A percentile compares a stretch with the other conserved stretches of the same genome.
phyloP scores from a whole-genome alignment of 2,888 invertebrate species.

The Lutraria lutraria region DNA sequence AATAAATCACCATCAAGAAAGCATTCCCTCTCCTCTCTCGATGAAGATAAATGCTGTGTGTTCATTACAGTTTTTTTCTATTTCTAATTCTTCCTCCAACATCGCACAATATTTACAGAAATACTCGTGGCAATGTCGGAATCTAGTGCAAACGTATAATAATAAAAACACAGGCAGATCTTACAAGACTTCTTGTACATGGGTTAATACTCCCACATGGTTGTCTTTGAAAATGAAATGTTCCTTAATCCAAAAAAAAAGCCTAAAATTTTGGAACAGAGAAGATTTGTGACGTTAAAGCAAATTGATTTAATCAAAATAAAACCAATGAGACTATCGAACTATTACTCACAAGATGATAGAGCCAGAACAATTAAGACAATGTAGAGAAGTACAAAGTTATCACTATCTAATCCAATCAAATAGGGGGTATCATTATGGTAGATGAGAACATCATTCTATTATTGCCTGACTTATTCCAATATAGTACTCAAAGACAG shows the following conservation, averaged over 20 bases:
- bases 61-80: neutral
- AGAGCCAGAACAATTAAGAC: no score
- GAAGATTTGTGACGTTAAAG: no score
- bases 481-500: neutral
- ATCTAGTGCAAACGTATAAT: neutral
- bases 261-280: neutral
- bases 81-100: neutral
- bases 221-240: neutral
- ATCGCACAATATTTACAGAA: slow-evolving; percentile 3
- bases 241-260: neutral
- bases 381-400: no score
- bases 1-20: slow-evolving; percentile 19
- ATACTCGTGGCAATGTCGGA: neutral
- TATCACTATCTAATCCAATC: no score
- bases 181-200: neutral
- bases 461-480: neutral
- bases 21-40: neutral
- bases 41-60: neutral
- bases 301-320: no score
- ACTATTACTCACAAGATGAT: no score
- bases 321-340: no score
- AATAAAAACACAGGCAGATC: neutral
- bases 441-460: no score
- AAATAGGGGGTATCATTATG: no score
- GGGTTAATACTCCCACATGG: neutral